phyloP scores from a whole-genome alignment of 2,888 invertebrate species.

The Rotaria sp. region DNA sequence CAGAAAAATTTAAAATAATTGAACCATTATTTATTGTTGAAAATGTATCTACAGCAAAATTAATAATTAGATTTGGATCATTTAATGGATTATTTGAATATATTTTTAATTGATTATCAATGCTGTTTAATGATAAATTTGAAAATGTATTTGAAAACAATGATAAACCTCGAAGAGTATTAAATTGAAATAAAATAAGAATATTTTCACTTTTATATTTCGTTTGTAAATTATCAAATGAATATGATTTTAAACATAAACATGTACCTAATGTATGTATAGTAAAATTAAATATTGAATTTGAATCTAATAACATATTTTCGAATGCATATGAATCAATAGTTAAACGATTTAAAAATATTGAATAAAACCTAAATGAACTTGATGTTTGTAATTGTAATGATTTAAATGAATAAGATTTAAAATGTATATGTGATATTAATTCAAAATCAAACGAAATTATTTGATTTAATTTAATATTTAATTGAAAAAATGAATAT shows the following conservation, averaged over 20 bases:
- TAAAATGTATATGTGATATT: background rate
- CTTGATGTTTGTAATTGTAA: background rate
- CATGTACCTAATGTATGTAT: background rate
- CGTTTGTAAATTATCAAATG: background rate
- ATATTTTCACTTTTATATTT: background rate
- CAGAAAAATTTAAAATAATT: background rate
- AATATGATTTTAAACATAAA: slow-evolving; percentile 6
- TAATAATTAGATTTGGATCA: slow-evolving; percentile 16
- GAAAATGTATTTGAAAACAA: background rate
- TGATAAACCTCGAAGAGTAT: slow-evolving; percentile 1
- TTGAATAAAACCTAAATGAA: background rate
- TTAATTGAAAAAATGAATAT: background rate
- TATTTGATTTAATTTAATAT: background rate
- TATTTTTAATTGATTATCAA: background rate
- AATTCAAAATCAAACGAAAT: slow-evolving; percentile 1
- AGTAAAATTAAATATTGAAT: slow-evolving; percentile 8
- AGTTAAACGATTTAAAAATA: slow-evolving; percentile 10
- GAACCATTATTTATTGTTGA: background rate
- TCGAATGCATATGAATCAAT: slow-evolving; percentile 17
- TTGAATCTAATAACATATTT: background rate
- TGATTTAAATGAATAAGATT: background rate
- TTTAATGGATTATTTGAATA: background rate
- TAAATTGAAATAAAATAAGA: background rate
- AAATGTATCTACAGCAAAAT: background rate
- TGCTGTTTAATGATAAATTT: background rate